Base-by-base conservation (phyloP, 2,797 vertebrate species). In the Pampus argenteus region DNA sequence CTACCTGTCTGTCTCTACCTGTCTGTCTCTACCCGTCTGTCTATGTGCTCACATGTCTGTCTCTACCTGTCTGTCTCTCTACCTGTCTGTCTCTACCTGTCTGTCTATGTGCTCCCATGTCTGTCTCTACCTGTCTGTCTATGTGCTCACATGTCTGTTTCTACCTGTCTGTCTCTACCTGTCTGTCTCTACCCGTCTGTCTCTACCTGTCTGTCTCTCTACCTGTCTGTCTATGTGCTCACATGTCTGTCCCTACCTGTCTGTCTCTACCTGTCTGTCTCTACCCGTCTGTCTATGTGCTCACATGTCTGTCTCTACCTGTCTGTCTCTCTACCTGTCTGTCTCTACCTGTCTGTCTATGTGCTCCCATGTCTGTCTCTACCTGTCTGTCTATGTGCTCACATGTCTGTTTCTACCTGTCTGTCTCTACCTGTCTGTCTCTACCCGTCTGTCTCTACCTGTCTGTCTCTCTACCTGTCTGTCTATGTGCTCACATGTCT, bases 11-110 rank as follows among this genome's bases (percentile, higher is more conserved):
- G n/a, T n/a, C n/a, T n/a, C n/a, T n/a, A n/a, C 22, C 34, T 57
- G 52, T 28, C 44, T 58, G 20, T 48, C 45, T 31, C n/a, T 25
- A 7, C 28, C 8, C 28, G 4, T 11, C 49, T 52, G 9, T 9
- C 22, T 49, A 18, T 29, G 1, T 29, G 28, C 28, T 29, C 28
- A 29, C 28, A 5, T 29, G 28, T 3, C 5, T 20, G 49, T 42
- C 28, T 23, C 31, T 26, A 9, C 45, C 78, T 54, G 71, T 65
- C 63, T 72, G 0, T 55, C 29, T 31, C 29, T 31, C 29, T 8
- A 28, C 59, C 40, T 78, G 89, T 5, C 77, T 79, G 0, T 87
- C 90, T 40, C 50, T 91, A 34, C 60, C 84, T 3, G 86, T 8
- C 40, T 63, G 28, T 50, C 45, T 62, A 1, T 25, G 25, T 42